These are phyloP conservation scores for Clinocottus analis DNA, from an alignment of 2,113 vertebrate species.

Conservation along the genomic window DNA sequence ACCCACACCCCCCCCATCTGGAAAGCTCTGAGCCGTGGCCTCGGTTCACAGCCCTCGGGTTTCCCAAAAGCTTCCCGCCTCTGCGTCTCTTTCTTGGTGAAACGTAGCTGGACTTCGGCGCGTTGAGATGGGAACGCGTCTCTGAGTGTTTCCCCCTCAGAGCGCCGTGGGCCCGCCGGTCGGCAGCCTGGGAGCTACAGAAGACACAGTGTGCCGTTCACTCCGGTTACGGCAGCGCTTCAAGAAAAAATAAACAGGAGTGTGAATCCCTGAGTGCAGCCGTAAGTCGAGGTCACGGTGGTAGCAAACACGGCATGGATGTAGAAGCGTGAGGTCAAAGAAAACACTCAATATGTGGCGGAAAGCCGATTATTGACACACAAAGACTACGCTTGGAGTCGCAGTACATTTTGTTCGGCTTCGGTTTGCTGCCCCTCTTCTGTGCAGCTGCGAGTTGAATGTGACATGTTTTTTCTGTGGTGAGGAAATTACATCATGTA, in stretches of 20 bases:
- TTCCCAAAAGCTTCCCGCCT: constrained; percentile 34
- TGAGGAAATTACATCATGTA: constrained; percentile 55
- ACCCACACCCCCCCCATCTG: too few relatives aligned
- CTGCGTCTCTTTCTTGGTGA: constrained; percentile 30
- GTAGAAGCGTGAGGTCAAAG: constrained; percentile 2
- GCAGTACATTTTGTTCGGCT: constrained; percentile 1
- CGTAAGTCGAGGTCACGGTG: constrained; percentile 34
- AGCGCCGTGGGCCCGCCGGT: neutral
- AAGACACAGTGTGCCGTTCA: constrained; percentile 14
- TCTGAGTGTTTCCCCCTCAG: neutral
- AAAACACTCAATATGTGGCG: neutral
- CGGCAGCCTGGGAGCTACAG: neutral
- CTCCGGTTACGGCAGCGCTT: constrained; percentile 24
- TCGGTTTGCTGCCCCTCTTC: constrained; percentile 27
- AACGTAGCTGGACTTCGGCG: constrained; percentile 11
- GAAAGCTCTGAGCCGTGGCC: too few relatives aligned
- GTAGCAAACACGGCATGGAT: neutral
- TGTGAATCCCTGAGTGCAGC: constrained; percentile 26
- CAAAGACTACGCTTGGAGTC: neutral
- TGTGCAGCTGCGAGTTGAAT: constrained; percentile 30
- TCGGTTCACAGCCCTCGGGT: constrained; percentile 53
- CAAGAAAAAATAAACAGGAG: constrained; percentile 14
- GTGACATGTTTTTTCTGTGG: constrained; percentile 45
- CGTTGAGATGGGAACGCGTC: neutral
- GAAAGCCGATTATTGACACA: neutral